A percentile compares a stretch with the other conserved stretches of the same genome.
Conservation (phyloP, 2,113 vertebrate species). For the Amphiprion ocellaris region DNA sequence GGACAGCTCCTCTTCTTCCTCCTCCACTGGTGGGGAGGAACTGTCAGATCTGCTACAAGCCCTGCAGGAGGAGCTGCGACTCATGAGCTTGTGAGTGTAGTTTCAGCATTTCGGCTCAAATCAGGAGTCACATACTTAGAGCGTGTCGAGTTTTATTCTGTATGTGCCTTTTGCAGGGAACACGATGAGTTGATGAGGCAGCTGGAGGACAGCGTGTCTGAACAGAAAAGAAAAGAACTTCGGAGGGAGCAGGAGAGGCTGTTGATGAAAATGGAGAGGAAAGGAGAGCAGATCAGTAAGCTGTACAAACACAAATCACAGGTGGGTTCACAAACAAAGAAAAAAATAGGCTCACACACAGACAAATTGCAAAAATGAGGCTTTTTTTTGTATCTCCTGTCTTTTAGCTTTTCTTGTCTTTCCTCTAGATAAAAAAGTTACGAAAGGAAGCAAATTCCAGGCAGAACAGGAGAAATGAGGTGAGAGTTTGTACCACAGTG, state of each 20-base stretch:
- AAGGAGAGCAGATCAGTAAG: constrained; percentile 94
- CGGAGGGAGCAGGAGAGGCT: constrained; percentile 88
- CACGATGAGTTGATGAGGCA: constrained; percentile 90
- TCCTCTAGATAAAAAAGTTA: constrained; percentile 87
- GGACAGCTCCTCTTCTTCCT: constrained; percentile 76
- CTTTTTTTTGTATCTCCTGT: not conserved
- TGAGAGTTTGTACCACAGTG: constrained; percentile 73
- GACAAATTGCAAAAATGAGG: not conserved
- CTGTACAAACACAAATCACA: constrained; percentile 88
- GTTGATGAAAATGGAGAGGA: constrained; percentile 93
- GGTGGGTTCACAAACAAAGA: constrained; percentile 72
- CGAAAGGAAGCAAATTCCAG: constrained; percentile 81
- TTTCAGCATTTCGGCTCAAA: not conserved
- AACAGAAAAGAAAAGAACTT: constrained; percentile 84
- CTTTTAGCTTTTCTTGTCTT: not conserved
- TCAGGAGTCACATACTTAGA: not conserved
- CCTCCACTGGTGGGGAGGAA: constrained; percentile 82
- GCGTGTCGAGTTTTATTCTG: not conserved
- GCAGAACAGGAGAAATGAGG: constrained; percentile 59
- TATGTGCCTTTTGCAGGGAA: constrained; percentile 79
- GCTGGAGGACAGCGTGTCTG: constrained; percentile 83
- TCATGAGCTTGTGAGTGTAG: constrained; percentile 94
- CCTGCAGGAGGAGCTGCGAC: constrained; percentile 93
- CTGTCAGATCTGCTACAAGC: constrained; percentile 90
- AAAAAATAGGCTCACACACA: not conserved